Conservation (phyloP, 2,888 invertebrate species). For the Xestobium rufovillosum region DNA sequence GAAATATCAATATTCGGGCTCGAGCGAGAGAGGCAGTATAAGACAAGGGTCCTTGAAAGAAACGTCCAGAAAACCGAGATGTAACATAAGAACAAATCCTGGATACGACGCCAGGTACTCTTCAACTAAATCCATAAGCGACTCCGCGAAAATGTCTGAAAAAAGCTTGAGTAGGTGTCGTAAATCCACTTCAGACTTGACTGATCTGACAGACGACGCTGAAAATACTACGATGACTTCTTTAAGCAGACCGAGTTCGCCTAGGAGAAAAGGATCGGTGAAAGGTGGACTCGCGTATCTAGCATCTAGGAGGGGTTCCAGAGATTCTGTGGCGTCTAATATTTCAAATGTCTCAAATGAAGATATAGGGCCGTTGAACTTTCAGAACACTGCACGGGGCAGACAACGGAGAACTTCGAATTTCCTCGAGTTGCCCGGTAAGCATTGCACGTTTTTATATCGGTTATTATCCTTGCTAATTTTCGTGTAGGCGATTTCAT, state of each 20-base stretch:
- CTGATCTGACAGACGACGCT: slow-evolving; percentile 49
- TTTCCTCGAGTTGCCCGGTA: slow-evolving; percentile 80
- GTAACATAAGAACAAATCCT: slow-evolving; percentile 54
- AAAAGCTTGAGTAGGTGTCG: slow-evolving; percentile 50
- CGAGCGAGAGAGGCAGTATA: not conserved
- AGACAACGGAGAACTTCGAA: slow-evolving; percentile 77
- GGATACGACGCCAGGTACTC: slow-evolving; percentile 49
- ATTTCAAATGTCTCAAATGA: slow-evolving; percentile 72
- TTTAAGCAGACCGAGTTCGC: slow-evolving; percentile 55
- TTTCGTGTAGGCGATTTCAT: no score
- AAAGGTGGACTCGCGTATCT: slow-evolving; percentile 69
- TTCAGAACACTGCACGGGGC: slow-evolving; percentile 68
- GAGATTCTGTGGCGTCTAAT: slow-evolving; percentile 58
- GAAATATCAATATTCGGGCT: no score
- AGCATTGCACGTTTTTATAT: slow-evolving; percentile 29
- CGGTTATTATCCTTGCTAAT: no score
- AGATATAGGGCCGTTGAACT: slow-evolving; percentile 73
- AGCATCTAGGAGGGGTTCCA: slow-evolving; percentile 75
- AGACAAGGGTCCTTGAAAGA: slow-evolving; percentile 39
- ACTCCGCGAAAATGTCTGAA: slow-evolving; percentile 43
- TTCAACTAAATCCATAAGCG: slow-evolving; percentile 38
- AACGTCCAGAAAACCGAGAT: slow-evolving; percentile 33
- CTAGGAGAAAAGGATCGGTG: slow-evolving; percentile 60
- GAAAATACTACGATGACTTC: slow-evolving; percentile 55
- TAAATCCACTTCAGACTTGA: slow-evolving; percentile 72